A percentile compares a stretch with the other conserved stretches of the same genome.
Conservation (phyloP, 2,113 vertebrate species). For the Mormyrus iriodes region DNA sequence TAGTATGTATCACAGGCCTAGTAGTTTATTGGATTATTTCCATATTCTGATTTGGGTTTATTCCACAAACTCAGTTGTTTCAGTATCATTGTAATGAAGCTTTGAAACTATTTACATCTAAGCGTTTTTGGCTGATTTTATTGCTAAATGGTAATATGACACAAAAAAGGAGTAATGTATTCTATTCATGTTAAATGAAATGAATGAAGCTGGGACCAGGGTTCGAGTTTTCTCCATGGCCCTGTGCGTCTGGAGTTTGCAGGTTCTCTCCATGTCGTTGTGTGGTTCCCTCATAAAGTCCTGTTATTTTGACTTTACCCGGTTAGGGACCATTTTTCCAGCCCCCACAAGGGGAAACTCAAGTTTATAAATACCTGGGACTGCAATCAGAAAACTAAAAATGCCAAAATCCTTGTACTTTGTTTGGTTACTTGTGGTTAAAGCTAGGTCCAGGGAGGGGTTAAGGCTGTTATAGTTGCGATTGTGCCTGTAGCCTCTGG, state of each 20-base stretch:
- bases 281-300: not conserved
- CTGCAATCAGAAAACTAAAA: not conserved
- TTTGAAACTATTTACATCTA: not conserved
- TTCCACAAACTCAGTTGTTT: not conserved
- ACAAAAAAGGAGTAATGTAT: not conserved
- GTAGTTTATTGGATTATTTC: not conserved
- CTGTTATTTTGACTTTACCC: not conserved
- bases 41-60: not conserved
- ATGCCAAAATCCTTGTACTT: not conserved
- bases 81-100: not conserved
- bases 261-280: not conserved
- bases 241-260: not conserved
- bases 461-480: not conserved
- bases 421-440: not conserved
- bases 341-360: not conserved
- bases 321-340: not conserved
- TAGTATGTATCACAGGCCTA: not conserved
- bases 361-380: not conserved
- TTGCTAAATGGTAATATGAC: not conserved
- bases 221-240: not conserved
- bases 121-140: not conserved
- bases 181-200: not conserved
- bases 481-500: not conserved
- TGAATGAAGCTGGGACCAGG: not conserved
- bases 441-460: not conserved